Evolutionary conservation across 2,888 invertebrate genomes (phyloP).

Genomic region (Heliconius cydno): DNA sequence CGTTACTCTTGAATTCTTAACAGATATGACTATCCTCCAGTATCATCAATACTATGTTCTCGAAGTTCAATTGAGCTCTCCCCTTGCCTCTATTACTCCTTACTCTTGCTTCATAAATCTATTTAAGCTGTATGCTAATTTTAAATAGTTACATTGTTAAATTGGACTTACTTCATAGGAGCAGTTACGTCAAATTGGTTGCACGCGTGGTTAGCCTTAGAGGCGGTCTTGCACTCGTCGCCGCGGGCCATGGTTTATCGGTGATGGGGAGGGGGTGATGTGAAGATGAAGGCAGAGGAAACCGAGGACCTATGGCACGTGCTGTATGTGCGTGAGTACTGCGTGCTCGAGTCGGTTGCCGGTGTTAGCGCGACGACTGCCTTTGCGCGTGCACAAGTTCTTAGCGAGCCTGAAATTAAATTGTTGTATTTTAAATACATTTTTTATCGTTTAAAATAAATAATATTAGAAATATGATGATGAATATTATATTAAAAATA

Average conservation of each 20-base stretch:
- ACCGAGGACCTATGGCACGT: constrained; percentile 89
- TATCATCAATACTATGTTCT: too few species aligned
- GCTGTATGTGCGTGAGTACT: constrained; percentile 91
- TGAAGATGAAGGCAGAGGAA: constrained; percentile 55
- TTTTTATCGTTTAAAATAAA: background rate
- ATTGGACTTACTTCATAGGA: constrained; percentile 68
- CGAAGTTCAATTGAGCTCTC: too few species aligned
- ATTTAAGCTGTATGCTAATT: too few species aligned
- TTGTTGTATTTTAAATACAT: background rate
- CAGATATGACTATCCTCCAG: too few species aligned
- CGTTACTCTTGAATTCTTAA: too few species aligned
- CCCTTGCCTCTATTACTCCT: too few species aligned
- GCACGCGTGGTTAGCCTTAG: constrained; percentile 73
- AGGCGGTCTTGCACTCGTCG: constrained; percentile 77
- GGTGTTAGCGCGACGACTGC: constrained; percentile 92
- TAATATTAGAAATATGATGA: too few species aligned
- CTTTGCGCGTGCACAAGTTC: constrained; percentile 91
- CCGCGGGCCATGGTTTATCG: constrained; percentile 74
- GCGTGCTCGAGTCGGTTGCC: constrained; percentile 93
- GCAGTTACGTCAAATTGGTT: constrained; percentile 72
- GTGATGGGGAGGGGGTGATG: constrained; percentile 63
- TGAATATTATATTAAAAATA: too few species aligned
- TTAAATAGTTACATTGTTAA: background rate
- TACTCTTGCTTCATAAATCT: too few species aligned
- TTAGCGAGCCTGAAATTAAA: constrained; percentile 89